These are phyloP conservation scores for Ibidorhyncha struthersii DNA, from an alignment of 2,113 vertebrate species.

Conservation along the genomic window DNA sequence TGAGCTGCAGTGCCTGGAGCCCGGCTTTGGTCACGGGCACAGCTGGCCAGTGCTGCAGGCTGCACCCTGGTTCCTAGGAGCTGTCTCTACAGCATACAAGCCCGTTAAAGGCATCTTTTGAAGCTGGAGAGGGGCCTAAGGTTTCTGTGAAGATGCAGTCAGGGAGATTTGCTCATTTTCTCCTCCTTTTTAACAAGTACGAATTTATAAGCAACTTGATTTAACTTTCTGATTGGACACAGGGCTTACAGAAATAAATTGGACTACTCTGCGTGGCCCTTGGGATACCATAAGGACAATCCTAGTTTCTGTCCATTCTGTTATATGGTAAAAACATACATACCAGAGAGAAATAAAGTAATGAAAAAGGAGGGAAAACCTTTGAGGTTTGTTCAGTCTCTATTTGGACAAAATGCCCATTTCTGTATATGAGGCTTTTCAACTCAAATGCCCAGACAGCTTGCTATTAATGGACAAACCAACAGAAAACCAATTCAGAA, in stretches of 20 bases:
- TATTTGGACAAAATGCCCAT: background rate
- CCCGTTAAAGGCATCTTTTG: background rate
- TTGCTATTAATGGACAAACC: background rate
- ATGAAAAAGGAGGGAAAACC: background rate
- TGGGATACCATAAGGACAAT: background rate
- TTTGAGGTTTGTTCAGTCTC: background rate
- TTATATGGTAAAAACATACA: background rate
- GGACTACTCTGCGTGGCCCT: background rate
- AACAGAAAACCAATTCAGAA: background rate
- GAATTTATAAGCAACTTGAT: background rate
- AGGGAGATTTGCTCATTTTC: background rate
- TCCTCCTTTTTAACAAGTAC: background rate
- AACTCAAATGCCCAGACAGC: background rate
- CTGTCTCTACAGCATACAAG: background rate
- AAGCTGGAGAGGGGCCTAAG: background rate
- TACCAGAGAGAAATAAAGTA: background rate
- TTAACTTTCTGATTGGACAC: background rate
- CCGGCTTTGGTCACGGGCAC: background rate
- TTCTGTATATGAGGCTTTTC: background rate
- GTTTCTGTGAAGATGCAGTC: background rate
- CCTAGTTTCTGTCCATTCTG: background rate
- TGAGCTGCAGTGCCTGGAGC: background rate
- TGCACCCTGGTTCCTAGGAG: background rate
- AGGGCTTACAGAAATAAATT: background rate
- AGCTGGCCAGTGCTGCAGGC: background rate